Evolutionary conservation across 2,888 invertebrate genomes (phyloP).

Genomic region (Athalia cordata): DNA sequence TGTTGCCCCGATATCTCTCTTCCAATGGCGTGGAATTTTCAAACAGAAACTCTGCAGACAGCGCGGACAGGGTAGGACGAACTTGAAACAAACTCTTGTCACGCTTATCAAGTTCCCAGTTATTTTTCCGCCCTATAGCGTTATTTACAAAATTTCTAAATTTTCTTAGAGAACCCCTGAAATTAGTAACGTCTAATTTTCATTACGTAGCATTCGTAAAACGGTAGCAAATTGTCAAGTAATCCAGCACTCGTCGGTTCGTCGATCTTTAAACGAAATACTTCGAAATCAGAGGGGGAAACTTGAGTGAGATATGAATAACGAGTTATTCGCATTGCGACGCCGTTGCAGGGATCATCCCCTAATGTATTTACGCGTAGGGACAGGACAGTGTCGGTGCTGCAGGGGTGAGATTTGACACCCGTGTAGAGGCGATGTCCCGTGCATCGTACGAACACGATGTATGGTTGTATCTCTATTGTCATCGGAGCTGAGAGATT

Average conservation of each 20-base stretch:
- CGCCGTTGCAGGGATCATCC: slow-evolving; percentile 72
- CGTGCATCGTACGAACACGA: slow-evolving; percentile 68
- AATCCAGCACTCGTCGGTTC: too few relatives aligned
- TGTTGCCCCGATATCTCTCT: slow-evolving; percentile 70
- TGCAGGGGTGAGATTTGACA: slow-evolving; percentile 70
- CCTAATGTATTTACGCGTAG: slow-evolving; percentile 72
- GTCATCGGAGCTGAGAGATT: slow-evolving; percentile 73
- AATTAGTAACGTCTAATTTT: too few relatives aligned
- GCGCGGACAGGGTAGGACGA: neutral
- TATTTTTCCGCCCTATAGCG: too few relatives aligned
- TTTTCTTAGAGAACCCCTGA: too few relatives aligned
- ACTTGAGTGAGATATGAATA: neutral
- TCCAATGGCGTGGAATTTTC: slow-evolving; percentile 62
- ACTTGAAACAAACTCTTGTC: neutral
- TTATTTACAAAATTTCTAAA: too few relatives aligned
- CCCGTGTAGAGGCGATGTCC: slow-evolving; percentile 63
- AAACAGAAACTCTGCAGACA: neutral
- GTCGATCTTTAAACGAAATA: too few relatives aligned
- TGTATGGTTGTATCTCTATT: slow-evolving; percentile 71
- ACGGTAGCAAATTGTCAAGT: too few relatives aligned
- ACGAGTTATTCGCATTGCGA: slow-evolving; percentile 41
- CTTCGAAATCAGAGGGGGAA: too few relatives aligned
- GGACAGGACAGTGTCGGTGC: slow-evolving; percentile 62
- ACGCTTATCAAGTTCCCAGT: neutral
- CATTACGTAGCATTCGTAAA: too few relatives aligned